A percentile compares a stretch with the other conserved stretches of the same genome.
Evolutionary conservation across 2,888 invertebrate genomes (phyloP).

Genomic region (Elgonia sp.): DNA sequence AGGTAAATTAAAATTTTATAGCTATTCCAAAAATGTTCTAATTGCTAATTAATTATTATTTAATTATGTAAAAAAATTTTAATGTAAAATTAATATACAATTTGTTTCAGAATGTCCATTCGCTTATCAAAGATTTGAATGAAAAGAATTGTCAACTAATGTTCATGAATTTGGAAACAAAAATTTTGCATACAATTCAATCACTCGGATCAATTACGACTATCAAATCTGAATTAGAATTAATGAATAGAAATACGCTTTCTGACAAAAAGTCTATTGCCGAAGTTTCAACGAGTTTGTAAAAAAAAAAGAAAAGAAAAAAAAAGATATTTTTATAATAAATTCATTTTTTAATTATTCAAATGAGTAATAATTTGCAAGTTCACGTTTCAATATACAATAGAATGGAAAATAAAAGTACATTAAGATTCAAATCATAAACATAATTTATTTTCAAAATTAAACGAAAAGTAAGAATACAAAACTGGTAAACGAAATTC

Average conservation of each 20-base stretch:
- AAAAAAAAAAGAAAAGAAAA: conserved; percentile 8
- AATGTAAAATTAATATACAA: conserved; percentile 8
- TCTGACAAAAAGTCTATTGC: conserved; percentile 12
- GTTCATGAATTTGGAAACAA: conserved; percentile 79
- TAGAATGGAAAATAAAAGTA: too few species aligned
- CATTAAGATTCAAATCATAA: too few species aligned
- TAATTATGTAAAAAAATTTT: background rate
- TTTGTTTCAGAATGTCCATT: conserved; percentile 80
- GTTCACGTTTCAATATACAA: too few species aligned
- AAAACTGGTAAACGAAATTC: too few species aligned
- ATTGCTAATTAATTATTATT: background rate
- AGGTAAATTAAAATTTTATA: conserved; percentile 87
- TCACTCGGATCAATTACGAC: conserved; percentile 79
- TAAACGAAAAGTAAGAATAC: too few species aligned
- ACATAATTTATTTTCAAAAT: too few species aligned
- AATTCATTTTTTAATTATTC: background rate
- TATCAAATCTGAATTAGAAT: conserved; percentile 80
- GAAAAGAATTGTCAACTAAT: conserved; percentile 78
- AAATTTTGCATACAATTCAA: conserved; percentile 80
- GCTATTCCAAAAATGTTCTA: background rate
- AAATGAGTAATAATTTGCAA: too few species aligned
- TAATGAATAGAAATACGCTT: conserved; percentile 64
- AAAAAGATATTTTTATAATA: conserved; percentile 18
- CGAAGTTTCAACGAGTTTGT: conserved; percentile 54
- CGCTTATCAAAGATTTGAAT: conserved; percentile 80